These are phyloP conservation scores for Bucco capensis DNA, from an alignment of 2,113 vertebrate genomes.

Conservation along the genomic window DNA sequence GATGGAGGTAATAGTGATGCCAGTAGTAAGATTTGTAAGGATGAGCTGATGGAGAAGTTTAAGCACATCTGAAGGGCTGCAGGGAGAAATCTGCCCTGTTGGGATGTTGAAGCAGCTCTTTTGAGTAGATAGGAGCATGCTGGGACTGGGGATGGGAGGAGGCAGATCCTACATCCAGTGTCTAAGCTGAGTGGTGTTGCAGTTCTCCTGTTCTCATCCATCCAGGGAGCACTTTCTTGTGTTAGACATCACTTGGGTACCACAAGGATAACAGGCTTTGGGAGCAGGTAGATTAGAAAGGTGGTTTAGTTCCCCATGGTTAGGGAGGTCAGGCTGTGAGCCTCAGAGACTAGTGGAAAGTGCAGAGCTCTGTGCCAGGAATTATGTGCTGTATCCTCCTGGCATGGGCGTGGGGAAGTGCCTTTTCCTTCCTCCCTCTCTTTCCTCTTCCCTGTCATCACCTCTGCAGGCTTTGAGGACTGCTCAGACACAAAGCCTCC, in stretches of 20 bases:
- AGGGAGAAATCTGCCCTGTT: background rate
- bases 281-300: background rate
- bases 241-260: background rate
- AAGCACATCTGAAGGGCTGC: background rate
- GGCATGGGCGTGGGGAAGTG: accelerated
- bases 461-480: background rate
- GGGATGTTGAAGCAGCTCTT: background rate
- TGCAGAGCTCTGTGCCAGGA: background rate
- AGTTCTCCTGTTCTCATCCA: background rate
- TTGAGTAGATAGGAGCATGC: background rate
- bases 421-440: constrained; percentile 2
- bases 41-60: background rate
- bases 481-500: background rate
- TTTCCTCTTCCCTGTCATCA: background rate
- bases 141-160: background rate
- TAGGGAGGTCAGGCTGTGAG: background rate
- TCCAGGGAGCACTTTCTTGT: background rate
- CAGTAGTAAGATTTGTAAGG: background rate
- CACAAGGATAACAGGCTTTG: background rate
- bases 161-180: background rate
- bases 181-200: accelerated
- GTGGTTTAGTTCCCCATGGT: background rate
- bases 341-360: background rate
- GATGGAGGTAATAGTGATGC: background rate
- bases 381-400: background rate